Percentiles rank a stretch among this genome's conserved stretches.
phyloP scores from a whole-genome alignment of 2,113 vertebrate genomes.

The Echinops telfairi region DNA sequence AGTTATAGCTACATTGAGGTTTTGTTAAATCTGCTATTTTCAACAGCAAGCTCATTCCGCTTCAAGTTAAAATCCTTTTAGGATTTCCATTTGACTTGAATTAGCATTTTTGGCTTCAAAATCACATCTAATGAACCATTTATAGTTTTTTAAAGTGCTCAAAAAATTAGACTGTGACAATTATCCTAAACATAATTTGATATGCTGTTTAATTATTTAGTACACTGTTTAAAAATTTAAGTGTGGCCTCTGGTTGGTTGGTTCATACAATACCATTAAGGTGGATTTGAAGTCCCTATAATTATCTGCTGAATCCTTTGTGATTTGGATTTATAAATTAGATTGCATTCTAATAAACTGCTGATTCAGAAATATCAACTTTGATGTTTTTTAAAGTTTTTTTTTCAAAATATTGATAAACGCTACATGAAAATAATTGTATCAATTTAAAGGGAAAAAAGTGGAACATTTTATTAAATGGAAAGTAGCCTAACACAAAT shows the following conservation, averaged over 20 bases:
- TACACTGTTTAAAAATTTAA: slow-evolving; percentile 79
- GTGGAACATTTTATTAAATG: slow-evolving; percentile 42
- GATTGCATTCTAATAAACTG: slow-evolving; percentile 61
- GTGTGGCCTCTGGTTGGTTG: slow-evolving; percentile 67
- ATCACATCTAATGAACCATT: slow-evolving; percentile 72
- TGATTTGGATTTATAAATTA: slow-evolving; percentile 58
- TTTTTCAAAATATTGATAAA: slow-evolving; percentile 65
- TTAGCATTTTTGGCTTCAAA: slow-evolving; percentile 76
- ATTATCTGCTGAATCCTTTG: slow-evolving; percentile 68
- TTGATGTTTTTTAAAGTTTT: slow-evolving; percentile 9
- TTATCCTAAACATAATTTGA: slow-evolving; percentile 77
- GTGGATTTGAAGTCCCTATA: slow-evolving; percentile 58
- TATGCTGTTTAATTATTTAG: slow-evolving; percentile 82
- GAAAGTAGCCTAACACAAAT: neutral
- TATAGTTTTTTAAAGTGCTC: slow-evolving; percentile 57
- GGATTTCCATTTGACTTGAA: slow-evolving; percentile 56
- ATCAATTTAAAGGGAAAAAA: slow-evolving; percentile 47
- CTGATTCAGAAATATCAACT: slow-evolving; percentile 54
- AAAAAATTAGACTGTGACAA: slow-evolving; percentile 76
- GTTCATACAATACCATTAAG: slow-evolving; percentile 64
- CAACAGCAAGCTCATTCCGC: slow-evolving; percentile 36
- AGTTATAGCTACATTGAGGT: neutral
- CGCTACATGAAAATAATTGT: slow-evolving; percentile 18
- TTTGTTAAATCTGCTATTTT: slow-evolving; percentile 69
- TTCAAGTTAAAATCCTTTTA: slow-evolving; percentile 62